Evolutionary conservation across 2,113 vertebrate species (phyloP).

Genomic region (Tenebrosternarchus preto): DNA sequence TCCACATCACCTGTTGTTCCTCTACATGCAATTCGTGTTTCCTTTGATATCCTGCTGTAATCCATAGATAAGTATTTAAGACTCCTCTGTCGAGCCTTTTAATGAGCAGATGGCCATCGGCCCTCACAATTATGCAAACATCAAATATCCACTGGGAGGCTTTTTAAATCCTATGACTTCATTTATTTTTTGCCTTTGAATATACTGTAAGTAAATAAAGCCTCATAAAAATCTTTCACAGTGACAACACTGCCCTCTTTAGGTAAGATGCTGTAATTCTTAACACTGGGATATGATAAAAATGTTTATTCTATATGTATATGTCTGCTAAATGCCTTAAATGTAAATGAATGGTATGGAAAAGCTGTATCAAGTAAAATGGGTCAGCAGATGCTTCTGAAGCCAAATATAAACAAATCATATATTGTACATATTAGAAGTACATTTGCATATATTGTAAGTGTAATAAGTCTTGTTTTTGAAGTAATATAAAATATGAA

Average conservation of each 20-base stretch:
- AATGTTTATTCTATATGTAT: too few species aligned
- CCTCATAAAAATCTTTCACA: too few species aligned
- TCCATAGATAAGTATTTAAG: conserved; percentile 29
- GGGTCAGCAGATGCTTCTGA: too few species aligned
- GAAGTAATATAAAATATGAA: too few species aligned
- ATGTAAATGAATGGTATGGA: too few species aligned
- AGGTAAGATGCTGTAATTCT: background rate
- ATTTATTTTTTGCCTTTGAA: background rate
- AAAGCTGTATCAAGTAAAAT: too few species aligned
- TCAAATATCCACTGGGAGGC: background rate
- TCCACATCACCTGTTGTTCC: background rate
- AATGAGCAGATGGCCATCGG: background rate
- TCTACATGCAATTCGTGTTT: background rate
- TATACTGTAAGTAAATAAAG: too few species aligned
- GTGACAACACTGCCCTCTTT: background rate
- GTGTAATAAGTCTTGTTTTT: too few species aligned
- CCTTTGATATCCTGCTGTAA: conserved; percentile 22
- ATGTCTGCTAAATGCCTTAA: too few species aligned
- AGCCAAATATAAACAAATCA: too few species aligned
- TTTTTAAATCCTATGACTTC: background rate
- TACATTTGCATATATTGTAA: too few species aligned
- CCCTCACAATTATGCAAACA: conserved; percentile 33
- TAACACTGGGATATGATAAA: background rate
- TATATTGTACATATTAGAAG: too few species aligned
- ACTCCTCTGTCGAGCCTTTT: conserved; percentile 4